A percentile compares a stretch with the other conserved stretches of the same genome.
Conservation (phyloP, 2,113 vertebrate species). For the Cavia aperea region DNA sequence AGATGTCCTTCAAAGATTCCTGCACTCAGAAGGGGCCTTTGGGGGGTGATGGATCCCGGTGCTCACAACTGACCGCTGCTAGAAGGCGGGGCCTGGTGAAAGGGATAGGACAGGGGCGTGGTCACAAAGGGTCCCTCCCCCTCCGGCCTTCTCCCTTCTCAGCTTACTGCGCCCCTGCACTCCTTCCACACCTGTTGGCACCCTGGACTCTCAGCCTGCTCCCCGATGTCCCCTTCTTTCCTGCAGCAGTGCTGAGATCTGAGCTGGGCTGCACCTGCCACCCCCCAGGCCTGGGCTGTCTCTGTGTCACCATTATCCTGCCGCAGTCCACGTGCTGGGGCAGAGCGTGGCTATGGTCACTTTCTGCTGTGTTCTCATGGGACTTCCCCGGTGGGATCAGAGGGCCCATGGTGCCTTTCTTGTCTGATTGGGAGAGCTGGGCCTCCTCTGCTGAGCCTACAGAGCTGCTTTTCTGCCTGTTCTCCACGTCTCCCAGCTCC, state of each 20-base stretch:
- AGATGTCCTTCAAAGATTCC: not conserved
- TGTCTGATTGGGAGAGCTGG: not conserved
- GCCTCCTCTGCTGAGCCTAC: not conserved
- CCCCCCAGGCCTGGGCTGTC: not conserved
- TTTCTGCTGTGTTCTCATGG: not conserved
- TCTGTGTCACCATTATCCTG: not conserved
- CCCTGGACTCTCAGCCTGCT: not conserved
- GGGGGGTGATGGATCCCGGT: not conserved
- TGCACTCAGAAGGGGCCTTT: not conserved
- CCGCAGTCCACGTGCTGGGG: no score
- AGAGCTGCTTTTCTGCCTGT: not conserved
- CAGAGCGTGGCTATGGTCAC: not conserved
- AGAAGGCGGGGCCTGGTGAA: not conserved
- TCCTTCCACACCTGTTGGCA: not conserved
- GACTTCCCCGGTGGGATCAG: not conserved
- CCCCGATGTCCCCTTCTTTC: not conserved
- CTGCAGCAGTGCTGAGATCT: rapidly evolving
- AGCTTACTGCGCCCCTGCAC: not conserved
- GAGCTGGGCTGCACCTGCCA: not conserved
- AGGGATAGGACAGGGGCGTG: not conserved
- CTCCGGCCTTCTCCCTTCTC: not conserved
- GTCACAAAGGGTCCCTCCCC: not conserved
- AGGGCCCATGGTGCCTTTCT: not conserved
- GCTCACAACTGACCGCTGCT: not conserved
- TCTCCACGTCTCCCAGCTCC: not conserved